Base-by-base conservation (phyloP, 2,888 invertebrate species). In the Acanthosepion pharaonis region DNA sequence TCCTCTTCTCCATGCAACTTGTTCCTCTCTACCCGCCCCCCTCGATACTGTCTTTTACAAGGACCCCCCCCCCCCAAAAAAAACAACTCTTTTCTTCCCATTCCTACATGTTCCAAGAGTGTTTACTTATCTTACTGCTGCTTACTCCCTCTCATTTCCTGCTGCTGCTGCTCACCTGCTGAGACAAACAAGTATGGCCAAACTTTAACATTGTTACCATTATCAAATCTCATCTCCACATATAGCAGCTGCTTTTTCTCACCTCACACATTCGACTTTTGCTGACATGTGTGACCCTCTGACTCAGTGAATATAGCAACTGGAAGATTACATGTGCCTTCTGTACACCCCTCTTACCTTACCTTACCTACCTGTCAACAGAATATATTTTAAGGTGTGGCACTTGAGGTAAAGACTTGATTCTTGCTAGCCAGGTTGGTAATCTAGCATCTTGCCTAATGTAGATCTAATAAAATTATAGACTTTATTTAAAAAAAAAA, bases 191-290 rank as follows among this genome's bases (percentile, higher is more conserved):
- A n/a, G 78, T n/a, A 78, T 78, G 78, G 59, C n/a, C 78, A 78
- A 78, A n/a, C 78, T 78, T 64, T 8, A 64, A 25, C 64, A 78
- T 78, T 25, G n/a, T 78, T 15, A 78, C n/a, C 78, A 78, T 78
- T 78, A 78, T 78, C 78, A 78, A 78, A 78, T 78, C 78, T 78
- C 78, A 78, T 78, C 78, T n/a, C n/a, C n/a, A 78, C n/a, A 78
- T 78, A 59, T 59, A 59, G 59, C 59, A 59, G 59, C 59, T 59
- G 59, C 59, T 59, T 78, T 78, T 78, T 78, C n/a, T 78, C 78
- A 78, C 59, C 59, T 59, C 59, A 23, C 59, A 23, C 33, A 3
- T 78, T 33, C 33, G 11, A n/a, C 5, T 20, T 4, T 23, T 59
- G 59, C 78, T 78, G 78, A 11, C 33, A 33, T n/a, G n/a, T n/a